These are phyloP conservation scores for Ianthella basta DNA, from an alignment of 37 sponge, comb jelly and placozoan genomes.

Conservation along the genomic window DNA sequence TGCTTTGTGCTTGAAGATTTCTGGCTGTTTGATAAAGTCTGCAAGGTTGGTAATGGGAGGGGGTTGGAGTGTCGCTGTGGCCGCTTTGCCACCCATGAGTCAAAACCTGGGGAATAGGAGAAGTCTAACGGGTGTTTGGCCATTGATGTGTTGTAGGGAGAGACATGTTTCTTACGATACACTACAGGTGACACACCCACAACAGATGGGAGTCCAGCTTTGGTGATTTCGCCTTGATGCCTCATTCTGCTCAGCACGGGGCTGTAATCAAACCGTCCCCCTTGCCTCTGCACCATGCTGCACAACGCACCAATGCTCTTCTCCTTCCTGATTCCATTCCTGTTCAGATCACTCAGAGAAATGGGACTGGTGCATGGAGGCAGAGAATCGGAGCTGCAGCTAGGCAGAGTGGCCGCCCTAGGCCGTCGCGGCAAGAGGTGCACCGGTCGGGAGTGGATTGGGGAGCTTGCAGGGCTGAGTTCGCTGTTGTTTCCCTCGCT, in stretches of 20 bases:
- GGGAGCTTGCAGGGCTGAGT: neutral
- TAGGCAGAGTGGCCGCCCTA: neutral
- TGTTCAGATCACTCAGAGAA: too few relatives aligned
- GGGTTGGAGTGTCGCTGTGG: too few relatives aligned
- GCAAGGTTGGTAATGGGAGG: too few relatives aligned
- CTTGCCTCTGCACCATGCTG: conserved; percentile 3
- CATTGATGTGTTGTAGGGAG: conserved; percentile 2
- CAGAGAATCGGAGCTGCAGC: neutral
- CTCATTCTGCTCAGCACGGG: neutral
- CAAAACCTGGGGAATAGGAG: too few relatives aligned
- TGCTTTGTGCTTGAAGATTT: too few relatives aligned
- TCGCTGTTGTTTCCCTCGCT: neutral
- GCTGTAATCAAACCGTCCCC: neutral
- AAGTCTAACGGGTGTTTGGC: neutral
- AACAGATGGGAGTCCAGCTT: neutral
- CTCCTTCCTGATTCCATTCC: neutral
- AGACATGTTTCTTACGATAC: neutral
- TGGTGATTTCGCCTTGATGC: neutral
- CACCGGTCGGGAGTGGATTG: neutral
- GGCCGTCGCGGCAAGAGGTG: neutral
- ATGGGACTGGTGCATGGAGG: neutral
- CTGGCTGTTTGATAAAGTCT: too few relatives aligned
- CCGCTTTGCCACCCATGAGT: too few relatives aligned
- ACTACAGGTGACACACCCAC: neutral
- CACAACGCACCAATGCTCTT: neutral